Evolutionary conservation across 2,888 invertebrate genomes (phyloP).

Genomic region (Dione vanillae): DNA sequence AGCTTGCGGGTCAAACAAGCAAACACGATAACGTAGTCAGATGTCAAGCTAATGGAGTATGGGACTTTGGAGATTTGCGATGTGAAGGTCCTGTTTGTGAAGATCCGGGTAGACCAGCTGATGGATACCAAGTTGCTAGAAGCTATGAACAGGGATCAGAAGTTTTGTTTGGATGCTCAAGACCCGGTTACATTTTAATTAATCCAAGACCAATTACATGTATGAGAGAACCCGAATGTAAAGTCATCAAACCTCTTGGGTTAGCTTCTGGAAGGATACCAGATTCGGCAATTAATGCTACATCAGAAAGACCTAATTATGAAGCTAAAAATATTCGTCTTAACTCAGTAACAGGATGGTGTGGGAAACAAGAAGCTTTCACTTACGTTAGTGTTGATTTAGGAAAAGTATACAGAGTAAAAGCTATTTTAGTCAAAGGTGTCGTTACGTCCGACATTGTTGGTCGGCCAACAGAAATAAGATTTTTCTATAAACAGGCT

Average conservation of each 20-base stretch:
- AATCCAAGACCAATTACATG: conserved; percentile 96
- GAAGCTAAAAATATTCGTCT: conserved; percentile 94
- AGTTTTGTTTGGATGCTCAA: conserved; percentile 94
- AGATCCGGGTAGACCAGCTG: conserved; percentile 97
- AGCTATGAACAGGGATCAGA: conserved; percentile 96
- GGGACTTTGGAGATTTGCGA: conserved; percentile 98
- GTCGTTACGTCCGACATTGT: conserved; percentile 97
- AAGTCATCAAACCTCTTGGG: conserved; percentile 95
- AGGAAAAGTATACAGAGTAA: conserved; percentile 95
- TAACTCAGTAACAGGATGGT: conserved; percentile 97
- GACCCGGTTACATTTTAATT: conserved; percentile 96
- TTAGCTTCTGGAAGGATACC: conserved; percentile 96
- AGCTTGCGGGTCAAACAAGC: conserved; percentile 95
- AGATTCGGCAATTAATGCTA: conserved; percentile 97
- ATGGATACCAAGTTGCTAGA: conserved; percentile 93
- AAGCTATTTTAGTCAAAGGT: conserved; percentile 96
- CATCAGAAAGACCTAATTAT: conserved; percentile 96
- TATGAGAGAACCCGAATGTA: conserved; percentile 96
- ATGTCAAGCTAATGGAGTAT: conserved; percentile 95
- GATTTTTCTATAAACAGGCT: conserved; percentile 98
- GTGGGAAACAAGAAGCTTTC: conserved; percentile 98
- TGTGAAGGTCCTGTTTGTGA: conserved; percentile 99
- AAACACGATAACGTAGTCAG: conserved; percentile 96
- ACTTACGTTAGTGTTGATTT: conserved; percentile 98
- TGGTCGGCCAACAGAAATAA: conserved; percentile 97